Conservation (phyloP, 2,888 invertebrate genomes). For the Agonopterix alstromeriana region DNA sequence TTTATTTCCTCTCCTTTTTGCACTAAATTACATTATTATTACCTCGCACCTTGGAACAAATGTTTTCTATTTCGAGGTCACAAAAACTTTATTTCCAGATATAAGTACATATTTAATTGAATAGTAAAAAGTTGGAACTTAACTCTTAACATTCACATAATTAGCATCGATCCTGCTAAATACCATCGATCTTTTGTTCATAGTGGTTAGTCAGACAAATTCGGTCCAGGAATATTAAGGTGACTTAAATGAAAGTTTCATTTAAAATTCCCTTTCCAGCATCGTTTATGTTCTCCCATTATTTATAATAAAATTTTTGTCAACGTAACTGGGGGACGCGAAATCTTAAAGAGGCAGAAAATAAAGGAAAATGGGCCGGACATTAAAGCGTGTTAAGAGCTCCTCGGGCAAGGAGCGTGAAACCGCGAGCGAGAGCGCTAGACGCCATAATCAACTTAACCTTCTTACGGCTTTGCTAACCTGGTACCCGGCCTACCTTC, state of each 20-base stretch:
- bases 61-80: too few relatives aligned
- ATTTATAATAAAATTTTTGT: slow-evolving; percentile 4
- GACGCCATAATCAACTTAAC: slow-evolving; percentile 46
- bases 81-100: too few relatives aligned
- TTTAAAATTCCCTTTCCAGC: neutral
- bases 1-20: too few relatives aligned
- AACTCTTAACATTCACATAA: too few relatives aligned
- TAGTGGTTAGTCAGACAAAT: too few relatives aligned
- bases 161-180: too few relatives aligned
- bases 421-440: slow-evolving; percentile 28
- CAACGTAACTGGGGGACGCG: slow-evolving; percentile 5
- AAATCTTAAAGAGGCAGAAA: slow-evolving; percentile 9
- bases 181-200: too few relatives aligned
- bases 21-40: too few relatives aligned
- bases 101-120: too few relatives aligned
- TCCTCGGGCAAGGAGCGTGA: slow-evolving; percentile 32
- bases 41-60: too few relatives aligned
- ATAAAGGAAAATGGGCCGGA: slow-evolving; percentile 21
- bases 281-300: neutral
- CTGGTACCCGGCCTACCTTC: slow-evolving; percentile 11
- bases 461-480: slow-evolving; percentile 34
- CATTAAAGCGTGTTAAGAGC: slow-evolving; percentile 32
- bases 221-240: too few relatives aligned
- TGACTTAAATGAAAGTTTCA: neutral
- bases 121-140: too few relatives aligned